These are phyloP conservation scores for Arizona elegans DNA, from an alignment of 2,113 vertebrate species.

Conservation along the genomic window DNA sequence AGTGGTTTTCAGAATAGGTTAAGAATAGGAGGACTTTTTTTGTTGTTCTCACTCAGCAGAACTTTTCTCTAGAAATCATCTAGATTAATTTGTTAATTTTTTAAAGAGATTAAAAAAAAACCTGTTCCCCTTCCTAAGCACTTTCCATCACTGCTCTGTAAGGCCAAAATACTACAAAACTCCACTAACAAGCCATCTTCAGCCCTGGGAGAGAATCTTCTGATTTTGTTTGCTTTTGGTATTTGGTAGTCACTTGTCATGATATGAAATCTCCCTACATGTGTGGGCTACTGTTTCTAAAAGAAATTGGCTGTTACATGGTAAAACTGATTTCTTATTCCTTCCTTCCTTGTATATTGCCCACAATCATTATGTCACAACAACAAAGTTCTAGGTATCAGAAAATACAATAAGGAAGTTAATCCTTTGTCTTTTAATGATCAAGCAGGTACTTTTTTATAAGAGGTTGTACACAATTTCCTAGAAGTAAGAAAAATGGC, in stretches of 20 bases:
- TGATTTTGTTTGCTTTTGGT: background rate
- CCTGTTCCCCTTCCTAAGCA: background rate
- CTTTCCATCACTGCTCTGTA: background rate
- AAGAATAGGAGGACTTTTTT: background rate
- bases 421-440: conserved; percentile 10
- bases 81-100: background rate
- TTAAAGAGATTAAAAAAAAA: background rate
- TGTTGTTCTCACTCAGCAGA: background rate
- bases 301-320: background rate
- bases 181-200: background rate
- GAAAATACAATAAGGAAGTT: background rate
- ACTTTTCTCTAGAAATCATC: background rate
- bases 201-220: background rate
- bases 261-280: background rate
- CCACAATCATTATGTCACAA: background rate
- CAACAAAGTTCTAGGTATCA: background rate
- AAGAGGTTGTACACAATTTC: background rate
- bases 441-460: background rate
- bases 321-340: background rate
- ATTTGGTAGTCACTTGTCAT: background rate
- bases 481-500: background rate
- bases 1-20: background rate
- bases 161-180: background rate
- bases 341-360: background rate
- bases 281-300: background rate